phyloP scores from a whole-genome alignment of 2,113 vertebrate genomes.

The Centropus bengalensis region DNA sequence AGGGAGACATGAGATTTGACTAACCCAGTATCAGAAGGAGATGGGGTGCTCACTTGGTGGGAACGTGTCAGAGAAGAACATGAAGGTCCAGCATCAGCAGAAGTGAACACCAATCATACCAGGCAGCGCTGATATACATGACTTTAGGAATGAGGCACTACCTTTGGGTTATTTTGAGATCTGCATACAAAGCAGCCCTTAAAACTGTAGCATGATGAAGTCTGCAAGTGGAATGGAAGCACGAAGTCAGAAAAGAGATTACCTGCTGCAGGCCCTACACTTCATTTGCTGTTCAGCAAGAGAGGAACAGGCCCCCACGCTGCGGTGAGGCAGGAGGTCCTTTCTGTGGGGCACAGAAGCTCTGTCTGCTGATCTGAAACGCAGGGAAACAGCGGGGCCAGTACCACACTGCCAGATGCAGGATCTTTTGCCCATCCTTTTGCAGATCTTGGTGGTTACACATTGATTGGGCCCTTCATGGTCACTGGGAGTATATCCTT shows the following conservation, averaged over 20 bases:
- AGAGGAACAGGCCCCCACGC: neutral
- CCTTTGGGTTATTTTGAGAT: neutral
- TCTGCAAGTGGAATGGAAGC: neutral
- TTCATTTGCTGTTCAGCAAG: neutral
- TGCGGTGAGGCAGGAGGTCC: too few relatives aligned
- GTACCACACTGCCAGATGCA: neutral
- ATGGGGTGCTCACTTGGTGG: neutral
- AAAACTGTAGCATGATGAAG: neutral
- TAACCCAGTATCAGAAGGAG: neutral
- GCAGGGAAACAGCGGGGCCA: neutral
- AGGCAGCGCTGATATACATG: neutral
- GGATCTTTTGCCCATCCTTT: neutral
- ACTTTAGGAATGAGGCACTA: neutral
- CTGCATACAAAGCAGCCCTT: neutral
- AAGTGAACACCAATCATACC: neutral
- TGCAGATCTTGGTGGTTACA: neutral
- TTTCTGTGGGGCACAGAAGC: neutral
- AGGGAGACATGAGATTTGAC: neutral
- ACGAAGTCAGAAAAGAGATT: neutral
- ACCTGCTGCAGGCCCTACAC: neutral
- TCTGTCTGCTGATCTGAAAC: neutral
- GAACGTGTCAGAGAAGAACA: neutral
- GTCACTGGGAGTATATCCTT: neutral
- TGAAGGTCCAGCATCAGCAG: neutral
- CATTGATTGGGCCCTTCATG: neutral